A percentile compares a stretch with the other conserved stretches of the same genome.
phyloP scores from a whole-genome alignment of 2,113 vertebrate species.

The Poicephalus meyeri region DNA sequence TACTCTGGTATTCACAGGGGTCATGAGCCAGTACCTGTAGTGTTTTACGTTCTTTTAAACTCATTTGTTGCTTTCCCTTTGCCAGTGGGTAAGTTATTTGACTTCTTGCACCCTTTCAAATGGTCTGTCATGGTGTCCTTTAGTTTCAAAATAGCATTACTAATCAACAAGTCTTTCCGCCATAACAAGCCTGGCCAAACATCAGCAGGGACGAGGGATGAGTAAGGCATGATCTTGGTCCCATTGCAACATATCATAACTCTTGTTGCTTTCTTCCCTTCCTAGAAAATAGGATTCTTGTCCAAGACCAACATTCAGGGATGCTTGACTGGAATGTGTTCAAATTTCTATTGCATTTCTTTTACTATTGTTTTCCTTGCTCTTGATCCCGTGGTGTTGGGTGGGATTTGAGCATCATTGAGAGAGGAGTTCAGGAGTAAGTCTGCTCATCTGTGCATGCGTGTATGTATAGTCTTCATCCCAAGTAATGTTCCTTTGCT shows the following conservation, averaged over 20 bases:
- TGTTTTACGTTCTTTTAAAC: neutral
- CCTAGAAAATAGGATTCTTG: neutral
- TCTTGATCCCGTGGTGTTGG: neutral
- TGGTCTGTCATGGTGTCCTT: neutral
- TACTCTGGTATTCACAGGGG: fast-evolving
- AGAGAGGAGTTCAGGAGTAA: neutral
- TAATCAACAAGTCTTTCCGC: neutral
- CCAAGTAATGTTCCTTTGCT: neutral
- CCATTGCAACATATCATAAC: fast-evolving
- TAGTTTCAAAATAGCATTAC: neutral
- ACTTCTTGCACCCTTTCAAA: neutral
- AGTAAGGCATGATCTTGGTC: neutral
- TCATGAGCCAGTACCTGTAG: neutral
- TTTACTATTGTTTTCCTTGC: neutral
- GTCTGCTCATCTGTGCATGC: fast-evolving
- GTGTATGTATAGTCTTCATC: neutral
- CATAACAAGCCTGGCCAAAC: neutral
- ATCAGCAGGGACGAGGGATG: neutral
- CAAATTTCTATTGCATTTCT: neutral
- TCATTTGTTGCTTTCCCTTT: neutral
- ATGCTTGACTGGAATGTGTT: neutral
- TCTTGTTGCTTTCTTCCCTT: neutral
- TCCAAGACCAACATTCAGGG: neutral
- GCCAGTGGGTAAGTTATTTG: neutral
- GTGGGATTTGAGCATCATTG: neutral